These are phyloP conservation scores for Chelonia mydas DNA, from an alignment of 2,797 vertebrate genomes.

Conservation along the genomic window DNA sequence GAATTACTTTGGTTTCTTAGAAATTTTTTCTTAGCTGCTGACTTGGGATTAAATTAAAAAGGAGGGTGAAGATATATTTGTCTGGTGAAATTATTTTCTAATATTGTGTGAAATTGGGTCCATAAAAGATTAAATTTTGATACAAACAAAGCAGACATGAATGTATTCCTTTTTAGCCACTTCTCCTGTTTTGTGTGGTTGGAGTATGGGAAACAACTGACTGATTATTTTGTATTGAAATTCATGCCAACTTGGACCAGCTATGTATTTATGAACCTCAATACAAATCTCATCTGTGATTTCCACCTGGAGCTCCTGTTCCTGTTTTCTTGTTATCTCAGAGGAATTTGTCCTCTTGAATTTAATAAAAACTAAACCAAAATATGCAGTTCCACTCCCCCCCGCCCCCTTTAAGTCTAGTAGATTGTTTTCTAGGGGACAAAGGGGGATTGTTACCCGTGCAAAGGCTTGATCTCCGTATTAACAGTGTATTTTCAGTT, in stretches of 20 bases:
- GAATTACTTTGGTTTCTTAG: not conserved
- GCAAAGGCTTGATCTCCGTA: constrained; percentile 50
- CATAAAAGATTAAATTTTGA: not conserved
- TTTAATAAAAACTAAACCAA: constrained; percentile 32
- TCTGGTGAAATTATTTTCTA: not conserved
- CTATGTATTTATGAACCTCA: not conserved
- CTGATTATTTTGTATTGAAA: not conserved
- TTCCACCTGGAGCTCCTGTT: not conserved
- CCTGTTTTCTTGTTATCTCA: not conserved
- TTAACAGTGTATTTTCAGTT: constrained; percentile 14
- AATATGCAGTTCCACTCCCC: not conserved
- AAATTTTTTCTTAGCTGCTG: not conserved
- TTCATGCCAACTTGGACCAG: not conserved
- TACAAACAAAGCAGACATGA: not conserved
- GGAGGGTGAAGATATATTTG: not conserved
- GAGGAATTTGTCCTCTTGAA: constrained; percentile 22
- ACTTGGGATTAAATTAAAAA: not conserved
- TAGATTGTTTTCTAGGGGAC: constrained; percentile 53
- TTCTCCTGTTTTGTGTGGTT: not conserved
- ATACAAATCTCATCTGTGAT: not conserved
- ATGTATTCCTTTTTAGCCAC: not conserved
- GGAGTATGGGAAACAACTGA: not conserved
- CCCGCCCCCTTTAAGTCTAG: constrained; percentile 24
- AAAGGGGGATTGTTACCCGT: constrained; percentile 36
- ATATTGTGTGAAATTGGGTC: rapidly evolving